Percentiles rank a stretch among this genome's conserved stretches.
Conservation (phyloP, 2,113 vertebrate species). For the Pao palembangensis region DNA sequence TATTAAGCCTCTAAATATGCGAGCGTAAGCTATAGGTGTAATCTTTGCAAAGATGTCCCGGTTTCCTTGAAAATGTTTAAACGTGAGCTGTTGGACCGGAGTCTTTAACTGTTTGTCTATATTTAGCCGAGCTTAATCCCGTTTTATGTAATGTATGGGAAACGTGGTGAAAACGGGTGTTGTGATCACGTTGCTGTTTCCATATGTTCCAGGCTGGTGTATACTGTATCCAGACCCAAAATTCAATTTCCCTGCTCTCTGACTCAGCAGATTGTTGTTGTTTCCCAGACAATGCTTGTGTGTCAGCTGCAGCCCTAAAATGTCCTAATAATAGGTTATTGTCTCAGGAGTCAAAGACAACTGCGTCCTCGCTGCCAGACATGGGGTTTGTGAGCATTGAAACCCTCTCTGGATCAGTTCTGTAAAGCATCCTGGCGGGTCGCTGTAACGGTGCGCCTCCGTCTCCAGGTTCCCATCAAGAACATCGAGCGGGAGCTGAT, state of each 20-base stretch:
- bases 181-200: background rate
- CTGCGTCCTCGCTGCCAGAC: conserved; percentile 1
- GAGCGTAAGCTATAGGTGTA: too few relatives aligned
- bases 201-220: background rate
- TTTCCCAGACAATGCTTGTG: conserved; percentile 5
- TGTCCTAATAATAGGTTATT: conserved; percentile 30
- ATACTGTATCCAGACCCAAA: background rate
- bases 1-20: too few relatives aligned
- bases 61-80: background rate
- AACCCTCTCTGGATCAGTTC: background rate
- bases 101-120: conserved; percentile 48
- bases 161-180: conserved; percentile 34
- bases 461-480: conserved; percentile 84
- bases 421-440: background rate
- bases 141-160: conserved; percentile 57
- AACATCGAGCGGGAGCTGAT: conserved; percentile 95
- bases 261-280: background rate
- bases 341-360: conserved; percentile 18
- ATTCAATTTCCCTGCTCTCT: background rate
- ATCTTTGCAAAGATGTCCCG: too few relatives aligned
- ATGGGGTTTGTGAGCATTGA: background rate
- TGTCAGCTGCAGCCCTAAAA: conserved; percentile 4
- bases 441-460: background rate
- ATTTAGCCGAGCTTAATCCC: conserved; percentile 63
- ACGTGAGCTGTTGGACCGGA: conserved; percentile 29